Evolutionary conservation across 1,140 invertebrate genomes (phyloP), one percentile per base, ranked within the genome.

Genomic region (Venturia canescens): DNA sequence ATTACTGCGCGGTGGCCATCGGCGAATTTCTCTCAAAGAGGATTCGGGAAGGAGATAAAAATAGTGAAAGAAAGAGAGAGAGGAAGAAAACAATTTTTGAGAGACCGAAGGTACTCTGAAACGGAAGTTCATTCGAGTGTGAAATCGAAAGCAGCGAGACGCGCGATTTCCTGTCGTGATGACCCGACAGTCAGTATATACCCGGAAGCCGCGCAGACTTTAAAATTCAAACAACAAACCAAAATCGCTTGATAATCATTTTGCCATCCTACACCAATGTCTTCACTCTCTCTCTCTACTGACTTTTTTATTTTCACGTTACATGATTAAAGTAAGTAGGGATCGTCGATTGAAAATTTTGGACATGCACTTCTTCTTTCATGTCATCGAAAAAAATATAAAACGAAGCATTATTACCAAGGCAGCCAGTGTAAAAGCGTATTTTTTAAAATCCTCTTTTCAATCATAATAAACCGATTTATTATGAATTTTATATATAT

Each of bases 141-240:
- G 34, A 72, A 38, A 72, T 72, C 70, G 70, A 70, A 70, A 70
- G 67, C 67, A 70, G 31, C 27, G 67, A 16, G 31, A 27, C 18
- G 31, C 29, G 18, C 67, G 18, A 44, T 44, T 44, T 44, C 38
- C 38, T 44, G 15, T 27, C 38, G n/a, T 38, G 70, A 72, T 72
- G 38, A 50, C 38, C 70, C 26, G 70, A 48, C 26, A 44, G 34
- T 50, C 70, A n/a, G 5, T 21, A 26, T 72, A 26, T 69, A 29
- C 11, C n/a, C 44, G 9, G 9, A 66, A 66, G 23, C 13, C 21
- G 15, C 21, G 15, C 60, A 27, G 23, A 66, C 23, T 66, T 66
- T 27, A 27, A 66, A 66, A 27, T 66, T 27, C 3, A 66, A 66
- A 27, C 1, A 66, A 66, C 3, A 1, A 15, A 27, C 60, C 53